These are phyloP conservation scores for Aleiodes leptofemur DNA, from an alignment of 2,888 invertebrate genomes.

Conservation along the genomic window DNA sequence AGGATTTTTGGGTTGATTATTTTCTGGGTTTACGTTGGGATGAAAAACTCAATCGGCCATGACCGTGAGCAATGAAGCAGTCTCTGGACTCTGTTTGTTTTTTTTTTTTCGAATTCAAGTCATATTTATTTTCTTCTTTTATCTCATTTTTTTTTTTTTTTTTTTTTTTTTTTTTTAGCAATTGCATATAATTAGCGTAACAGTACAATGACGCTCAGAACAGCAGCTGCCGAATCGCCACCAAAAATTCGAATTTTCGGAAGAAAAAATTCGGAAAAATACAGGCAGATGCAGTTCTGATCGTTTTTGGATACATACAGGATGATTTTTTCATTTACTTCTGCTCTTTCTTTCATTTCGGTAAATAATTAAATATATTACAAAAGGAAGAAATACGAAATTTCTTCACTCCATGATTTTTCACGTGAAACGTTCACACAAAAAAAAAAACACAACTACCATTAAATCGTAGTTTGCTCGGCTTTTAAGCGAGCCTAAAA, in stretches of 20 bases:
- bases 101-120: constrained; percentile 69
- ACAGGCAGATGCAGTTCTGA: constrained; percentile 68
- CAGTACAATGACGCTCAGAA: constrained; percentile 73
- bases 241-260: constrained; percentile 27
- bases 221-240: constrained; percentile 66
- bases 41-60: constrained; percentile 58
- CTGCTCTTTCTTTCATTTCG: constrained; percentile 50
- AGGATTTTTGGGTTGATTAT: too few species aligned
- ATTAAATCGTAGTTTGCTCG: constrained; percentile 49
- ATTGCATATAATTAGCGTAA: constrained; percentile 74
- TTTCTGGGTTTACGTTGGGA: constrained; percentile 36
- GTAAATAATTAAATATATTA: constrained; percentile 71
- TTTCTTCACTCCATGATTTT: constrained; percentile 46
- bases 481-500: constrained; percentile 52
- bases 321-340: constrained; percentile 52
- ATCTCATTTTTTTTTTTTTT: constrained; percentile 63
- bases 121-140: constrained; percentile 70
- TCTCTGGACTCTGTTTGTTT: constrained; percentile 59
- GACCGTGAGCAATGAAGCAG: constrained; percentile 67
- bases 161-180: constrained; percentile 69
- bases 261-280: constrained; percentile 59
- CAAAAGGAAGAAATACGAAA: constrained; percentile 63
- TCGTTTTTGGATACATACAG: constrained; percentile 67
- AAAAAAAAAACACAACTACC: constrained; percentile 66
- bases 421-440: constrained; percentile 69